A percentile compares a stretch with the other conserved stretches of the same genome.
Evolutionary conservation across 1,140 invertebrate genomes (phyloP).

Genomic region (Stegodyphus mimosarum): DNA sequence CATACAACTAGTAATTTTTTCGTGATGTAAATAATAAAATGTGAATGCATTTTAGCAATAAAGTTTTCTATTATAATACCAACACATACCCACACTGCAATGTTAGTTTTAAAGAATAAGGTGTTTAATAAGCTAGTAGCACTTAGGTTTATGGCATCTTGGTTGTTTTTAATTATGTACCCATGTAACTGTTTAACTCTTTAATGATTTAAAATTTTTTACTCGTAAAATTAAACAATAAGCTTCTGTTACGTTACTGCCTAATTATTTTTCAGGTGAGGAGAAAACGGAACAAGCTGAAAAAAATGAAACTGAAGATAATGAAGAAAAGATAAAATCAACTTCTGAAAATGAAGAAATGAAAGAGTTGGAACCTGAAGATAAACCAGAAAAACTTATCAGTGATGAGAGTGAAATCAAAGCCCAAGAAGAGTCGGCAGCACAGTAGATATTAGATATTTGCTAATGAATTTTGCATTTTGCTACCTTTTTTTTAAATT

Average conservation of each 20-base stretch:
- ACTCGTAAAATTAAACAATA: background rate
- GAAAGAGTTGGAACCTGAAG: slow-evolving; percentile 59
- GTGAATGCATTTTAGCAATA: too few relatives aligned
- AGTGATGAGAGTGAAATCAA: slow-evolving; percentile 38
- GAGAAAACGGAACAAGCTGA: slow-evolving; percentile 53
- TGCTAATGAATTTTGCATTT: slow-evolving; percentile 36
- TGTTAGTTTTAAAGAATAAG: too few relatives aligned
- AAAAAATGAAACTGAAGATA: slow-evolving; percentile 55
- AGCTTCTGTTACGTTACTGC: background rate
- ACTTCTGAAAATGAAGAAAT: slow-evolving; percentile 36
- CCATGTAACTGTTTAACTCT: too few relatives aligned
- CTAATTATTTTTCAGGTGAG: slow-evolving; percentile 34
- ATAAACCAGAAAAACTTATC: slow-evolving; percentile 52
- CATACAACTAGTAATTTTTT: too few relatives aligned
- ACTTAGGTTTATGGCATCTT: too few relatives aligned
- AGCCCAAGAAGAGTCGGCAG: slow-evolving; percentile 17
- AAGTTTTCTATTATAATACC: too few relatives aligned
- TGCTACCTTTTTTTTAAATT: slow-evolving; percentile 5
- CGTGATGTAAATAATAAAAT: too few relatives aligned
- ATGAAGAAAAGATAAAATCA: slow-evolving; percentile 11
- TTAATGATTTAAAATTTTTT: too few relatives aligned
- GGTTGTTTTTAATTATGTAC: too few relatives aligned
- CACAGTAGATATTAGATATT: slow-evolving; percentile 36
- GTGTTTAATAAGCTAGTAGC: too few relatives aligned
- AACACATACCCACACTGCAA: too few relatives aligned